Conservation (phyloP, 2,797 vertebrate species). For the Enteromius mattozi region DNA sequence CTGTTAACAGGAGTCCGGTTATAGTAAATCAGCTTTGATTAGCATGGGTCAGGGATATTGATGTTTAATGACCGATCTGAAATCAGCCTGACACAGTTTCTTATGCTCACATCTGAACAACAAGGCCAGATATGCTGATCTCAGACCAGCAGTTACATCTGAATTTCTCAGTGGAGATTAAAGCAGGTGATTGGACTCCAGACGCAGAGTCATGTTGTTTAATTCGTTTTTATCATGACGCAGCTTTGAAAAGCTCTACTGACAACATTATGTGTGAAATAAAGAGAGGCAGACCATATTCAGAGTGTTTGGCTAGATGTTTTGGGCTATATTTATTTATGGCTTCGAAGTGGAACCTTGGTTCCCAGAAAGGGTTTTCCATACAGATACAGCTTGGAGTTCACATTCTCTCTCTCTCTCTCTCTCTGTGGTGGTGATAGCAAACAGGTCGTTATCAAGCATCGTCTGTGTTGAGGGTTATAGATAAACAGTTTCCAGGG, state of each 20-base stretch:
- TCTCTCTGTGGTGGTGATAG: constrained; percentile 1
- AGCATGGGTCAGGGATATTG: constrained; percentile 24
- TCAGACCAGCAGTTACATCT: neutral
- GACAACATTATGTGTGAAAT: constrained; percentile 3
- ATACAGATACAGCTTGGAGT: constrained; percentile 22
- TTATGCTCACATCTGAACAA: neutral
- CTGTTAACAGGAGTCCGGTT: constrained; percentile 41
- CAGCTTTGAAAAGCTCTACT: constrained; percentile 9
- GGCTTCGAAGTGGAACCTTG: constrained; percentile 33
- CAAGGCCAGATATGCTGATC: neutral
- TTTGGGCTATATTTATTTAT: constrained; percentile 51
- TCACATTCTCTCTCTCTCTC: constrained; percentile 15
- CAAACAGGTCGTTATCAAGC: constrained; percentile 35
- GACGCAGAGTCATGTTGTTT: neutral
- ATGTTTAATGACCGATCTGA: constrained; percentile 33
- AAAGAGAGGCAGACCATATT: constrained; percentile 35
- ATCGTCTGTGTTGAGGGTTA: constrained; percentile 32
- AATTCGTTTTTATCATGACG: constrained; percentile 41
- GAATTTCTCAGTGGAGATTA: constrained; percentile 11
- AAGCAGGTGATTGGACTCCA: constrained; percentile 23
- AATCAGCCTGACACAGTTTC: constrained; percentile 30
- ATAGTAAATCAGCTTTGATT: constrained; percentile 54
- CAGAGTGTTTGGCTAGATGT: constrained; percentile 32
- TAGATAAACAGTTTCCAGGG: constrained; percentile 46
- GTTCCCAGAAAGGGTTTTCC: constrained; percentile 55